Evolutionary conservation across 2,797 vertebrate genomes (phyloP), one percentile per base, ranked within the genome.

Genomic region (Pangasius sanitwongsei): DNA sequence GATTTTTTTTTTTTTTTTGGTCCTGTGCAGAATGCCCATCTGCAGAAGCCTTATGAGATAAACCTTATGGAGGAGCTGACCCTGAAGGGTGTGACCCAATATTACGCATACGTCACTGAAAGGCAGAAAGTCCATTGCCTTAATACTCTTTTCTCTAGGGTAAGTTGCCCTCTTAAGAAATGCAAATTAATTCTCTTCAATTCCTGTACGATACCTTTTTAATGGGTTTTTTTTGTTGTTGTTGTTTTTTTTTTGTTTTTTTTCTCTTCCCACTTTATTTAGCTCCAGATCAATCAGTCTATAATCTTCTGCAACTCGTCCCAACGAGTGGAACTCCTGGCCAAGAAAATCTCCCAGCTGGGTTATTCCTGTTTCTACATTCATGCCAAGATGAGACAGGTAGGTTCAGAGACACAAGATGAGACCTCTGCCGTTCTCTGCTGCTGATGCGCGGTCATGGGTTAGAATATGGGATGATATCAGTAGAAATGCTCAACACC

Each of bases 261-360:
- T 82, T 3, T 0, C 3, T 16, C 0, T 2, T 0, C 5, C 1
- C 8, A 1, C 28, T 63, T 28, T 25, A 37, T 8, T 87, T 90
- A 99, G 98, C 99, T 99, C 94, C 99, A 99, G 97, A 99, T 99
- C 94, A 99, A 99, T 95, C 99, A 99, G 95, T 99, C 98, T 0
- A 99, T 99, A 94, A 99, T 99, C 95, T 99, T 99, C 96, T 99
- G 99, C 96, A 99, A 99, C 97, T 99, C 98, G 78, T 99, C 99
- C 94, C 98, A 99, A 95, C 96, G 98, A 93, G 99, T 99, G 88
- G 99, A 99, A 95, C 97, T 99, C 85, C 96, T 99, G 94, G 99
- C 99, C 93, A 99, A 99, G 97, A 99, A 99, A 96, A 99, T 99
- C 92, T 99, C 99, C 91, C 99, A 99, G 94, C 96, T 99, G 94